These are phyloP conservation scores for Cromileptes altivelis DNA, from an alignment of 2,113 vertebrate genomes.

Conservation along the genomic window DNA sequence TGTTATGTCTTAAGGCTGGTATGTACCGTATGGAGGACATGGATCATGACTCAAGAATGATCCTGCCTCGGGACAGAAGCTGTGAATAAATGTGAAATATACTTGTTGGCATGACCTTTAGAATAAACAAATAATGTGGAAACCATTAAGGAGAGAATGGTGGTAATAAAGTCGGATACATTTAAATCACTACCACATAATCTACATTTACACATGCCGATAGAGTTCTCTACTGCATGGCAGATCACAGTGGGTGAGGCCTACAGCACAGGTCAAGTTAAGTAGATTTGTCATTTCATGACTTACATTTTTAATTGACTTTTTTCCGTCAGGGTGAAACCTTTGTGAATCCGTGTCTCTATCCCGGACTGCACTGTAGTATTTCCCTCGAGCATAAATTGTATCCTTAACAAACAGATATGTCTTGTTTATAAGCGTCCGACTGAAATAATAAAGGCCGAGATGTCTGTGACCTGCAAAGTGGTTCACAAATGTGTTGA, in stretches of 20 bases:
- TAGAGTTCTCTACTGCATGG: background rate
- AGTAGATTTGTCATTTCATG: background rate
- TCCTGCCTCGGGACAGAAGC: background rate
- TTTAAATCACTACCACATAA: background rate
- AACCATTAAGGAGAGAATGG: background rate
- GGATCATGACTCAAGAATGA: constrained; percentile 18
- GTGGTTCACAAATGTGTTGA: constrained; percentile 19
- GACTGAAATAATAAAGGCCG: background rate
- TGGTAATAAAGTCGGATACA: background rate
- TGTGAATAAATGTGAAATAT: background rate
- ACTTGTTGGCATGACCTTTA: background rate
- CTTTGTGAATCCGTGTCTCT: background rate
- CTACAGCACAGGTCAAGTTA: background rate
- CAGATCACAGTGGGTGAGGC: background rate
- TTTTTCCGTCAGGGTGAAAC: background rate
- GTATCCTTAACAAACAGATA: background rate
- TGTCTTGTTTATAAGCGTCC: background rate
- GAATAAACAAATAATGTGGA: background rate
- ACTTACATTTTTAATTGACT: constrained; percentile 1
- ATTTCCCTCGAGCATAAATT: background rate
- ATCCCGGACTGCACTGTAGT: background rate
- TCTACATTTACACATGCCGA: background rate
- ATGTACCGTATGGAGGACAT: background rate
- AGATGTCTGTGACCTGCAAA: constrained; percentile 25
- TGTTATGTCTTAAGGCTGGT: background rate